Evolutionary conservation across 2,113 vertebrate species (phyloP).

Genomic region (Pygathrix nemaeus): DNA sequence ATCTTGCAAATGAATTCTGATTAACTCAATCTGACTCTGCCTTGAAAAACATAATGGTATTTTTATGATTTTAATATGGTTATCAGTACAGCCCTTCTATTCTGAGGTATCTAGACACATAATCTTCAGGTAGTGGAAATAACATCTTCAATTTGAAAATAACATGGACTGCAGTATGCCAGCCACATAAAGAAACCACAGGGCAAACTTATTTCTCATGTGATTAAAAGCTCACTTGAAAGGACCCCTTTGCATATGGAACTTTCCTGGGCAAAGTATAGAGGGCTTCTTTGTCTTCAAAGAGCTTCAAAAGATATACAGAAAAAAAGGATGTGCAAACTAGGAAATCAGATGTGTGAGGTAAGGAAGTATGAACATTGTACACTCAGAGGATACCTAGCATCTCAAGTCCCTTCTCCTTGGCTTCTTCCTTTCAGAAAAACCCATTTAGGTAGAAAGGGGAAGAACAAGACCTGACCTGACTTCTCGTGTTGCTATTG

Average conservation of each 20-base stretch:
- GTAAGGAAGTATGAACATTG: constrained; percentile 13
- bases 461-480: not conserved
- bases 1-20: constrained; percentile 74
- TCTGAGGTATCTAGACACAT: constrained; percentile 50
- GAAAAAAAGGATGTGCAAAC: not conserved
- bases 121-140: constrained; percentile 46
- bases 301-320: constrained; percentile 61
- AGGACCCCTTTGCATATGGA: constrained; percentile 55
- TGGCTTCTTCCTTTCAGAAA: not conserved
- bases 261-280: constrained; percentile 47
- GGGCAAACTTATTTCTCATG: constrained; percentile 53
- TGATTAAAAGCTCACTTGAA: constrained; percentile 72
- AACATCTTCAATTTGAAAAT: constrained; percentile 44
- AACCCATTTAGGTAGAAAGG: not conserved
- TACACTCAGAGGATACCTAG: not conserved
- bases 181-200: constrained; percentile 45
- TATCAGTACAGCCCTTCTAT: constrained; percentile 48
- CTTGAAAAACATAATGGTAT: constrained; percentile 74
- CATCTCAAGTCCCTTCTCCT: not conserved
- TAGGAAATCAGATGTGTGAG: constrained; percentile 27
- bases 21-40: constrained; percentile 76
- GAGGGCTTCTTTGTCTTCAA: constrained; percentile 64
- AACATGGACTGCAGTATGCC: not conserved
- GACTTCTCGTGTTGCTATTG: not conserved
- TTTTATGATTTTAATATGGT: constrained; percentile 78